A percentile compares a stretch with the other conserved stretches of the same genome.
phyloP scores from a whole-genome alignment of 2,113 vertebrate genomes.

The Rhagologus leucostigma region DNA sequence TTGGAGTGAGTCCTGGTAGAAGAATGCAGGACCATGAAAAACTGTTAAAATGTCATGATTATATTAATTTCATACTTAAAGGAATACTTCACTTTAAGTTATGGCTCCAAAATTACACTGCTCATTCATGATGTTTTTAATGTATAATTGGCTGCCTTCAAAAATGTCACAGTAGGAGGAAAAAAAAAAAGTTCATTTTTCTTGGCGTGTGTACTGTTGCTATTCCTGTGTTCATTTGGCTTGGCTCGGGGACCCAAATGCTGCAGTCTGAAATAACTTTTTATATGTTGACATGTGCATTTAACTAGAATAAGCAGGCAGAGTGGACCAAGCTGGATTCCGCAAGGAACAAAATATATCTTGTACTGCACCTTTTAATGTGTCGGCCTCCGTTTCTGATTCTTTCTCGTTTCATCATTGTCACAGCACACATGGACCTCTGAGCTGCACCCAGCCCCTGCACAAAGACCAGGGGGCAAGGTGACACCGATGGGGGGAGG shows the following conservation, averaged over 20 bases:
- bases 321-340: conserved; percentile 3
- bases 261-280: conserved; percentile 65
- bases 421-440: accelerated
- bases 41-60: conserved; percentile 43
- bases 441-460: not conserved
- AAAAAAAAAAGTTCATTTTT: conserved; percentile 56
- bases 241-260: conserved; percentile 38
- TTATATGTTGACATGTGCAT: conserved; percentile 59
- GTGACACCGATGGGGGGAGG: accelerated
- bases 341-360: conserved; percentile 18
- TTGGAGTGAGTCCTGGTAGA: conserved; percentile 8
- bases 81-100: conserved; percentile 54
- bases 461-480: not conserved
- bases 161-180: conserved; percentile 62
- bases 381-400: not conserved
- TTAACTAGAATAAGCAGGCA: conserved; percentile 42
- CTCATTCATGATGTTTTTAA: conserved; percentile 68
- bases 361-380: not conserved
- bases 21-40: conserved; percentile 38
- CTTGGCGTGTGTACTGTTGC: conserved; percentile 44
- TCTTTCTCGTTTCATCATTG: not conserved
- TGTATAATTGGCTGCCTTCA: conserved; percentile 66
- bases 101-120: conserved; percentile 53
- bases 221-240: conserved; percentile 64
- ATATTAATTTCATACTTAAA: conserved; percentile 58